These are phyloP conservation scores for Hozukius guyotensis DNA, from an alignment of 2,797 vertebrate genomes.

Conservation along the genomic window DNA sequence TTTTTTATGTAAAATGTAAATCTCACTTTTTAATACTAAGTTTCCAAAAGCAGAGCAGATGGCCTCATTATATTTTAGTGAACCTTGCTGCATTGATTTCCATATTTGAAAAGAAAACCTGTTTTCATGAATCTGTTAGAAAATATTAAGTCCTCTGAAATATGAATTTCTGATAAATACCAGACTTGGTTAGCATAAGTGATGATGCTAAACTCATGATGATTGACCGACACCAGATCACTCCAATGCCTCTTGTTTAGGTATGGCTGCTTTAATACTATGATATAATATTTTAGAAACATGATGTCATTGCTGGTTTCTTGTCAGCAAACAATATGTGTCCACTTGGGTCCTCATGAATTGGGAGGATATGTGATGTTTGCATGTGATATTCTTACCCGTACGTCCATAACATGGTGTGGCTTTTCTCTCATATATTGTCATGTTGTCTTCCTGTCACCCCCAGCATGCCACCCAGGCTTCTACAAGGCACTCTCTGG, in stretches of 20 bases:
- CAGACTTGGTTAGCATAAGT: not conserved
- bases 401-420: not conserved
- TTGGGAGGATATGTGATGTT: not conserved
- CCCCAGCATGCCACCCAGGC: conserved; percentile 90
- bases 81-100: conserved; percentile 17
- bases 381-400: not conserved
- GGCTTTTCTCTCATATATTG: not conserved
- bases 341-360: not conserved
- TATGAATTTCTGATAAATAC: conserved; percentile 11
- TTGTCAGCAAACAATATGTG: not conserved
- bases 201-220: not conserved
- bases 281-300: not conserved
- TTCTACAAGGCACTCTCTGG: conserved; percentile 97
- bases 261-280: not conserved
- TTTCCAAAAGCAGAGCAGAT: conserved; percentile 24
- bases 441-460: conserved; percentile 51
- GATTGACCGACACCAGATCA: not conserved
- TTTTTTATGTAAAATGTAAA: conserved; percentile 13
- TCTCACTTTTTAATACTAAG: not conserved
- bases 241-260: not conserved
- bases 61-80: conserved; percentile 15
- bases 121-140: conserved; percentile 22
- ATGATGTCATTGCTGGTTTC: not conserved
- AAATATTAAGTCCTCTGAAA: not conserved
- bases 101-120: conserved; percentile 32